phyloP scores from a whole-genome alignment of 2,797 vertebrate genomes.

The Bufotes viridis region DNA sequence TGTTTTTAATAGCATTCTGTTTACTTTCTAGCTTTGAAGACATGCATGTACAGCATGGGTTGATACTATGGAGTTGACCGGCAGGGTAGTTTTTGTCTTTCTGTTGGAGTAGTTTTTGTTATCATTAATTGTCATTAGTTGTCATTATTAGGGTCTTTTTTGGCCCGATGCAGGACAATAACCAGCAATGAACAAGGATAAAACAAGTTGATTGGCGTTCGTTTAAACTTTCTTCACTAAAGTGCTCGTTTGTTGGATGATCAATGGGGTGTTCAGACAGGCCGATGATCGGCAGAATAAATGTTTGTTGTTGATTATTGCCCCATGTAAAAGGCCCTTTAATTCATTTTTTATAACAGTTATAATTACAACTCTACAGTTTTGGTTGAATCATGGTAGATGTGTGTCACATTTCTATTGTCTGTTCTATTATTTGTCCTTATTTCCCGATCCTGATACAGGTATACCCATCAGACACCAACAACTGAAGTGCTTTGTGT shows the following conservation, averaged over 20 bases:
- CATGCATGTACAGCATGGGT: neutral
- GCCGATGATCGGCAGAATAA: too few relatives aligned
- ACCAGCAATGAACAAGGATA: too few relatives aligned
- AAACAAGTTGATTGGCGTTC: too few relatives aligned
- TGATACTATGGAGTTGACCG: neutral
- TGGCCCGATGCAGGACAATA: too few relatives aligned
- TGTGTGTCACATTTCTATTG: neutral
- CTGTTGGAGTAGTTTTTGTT: neutral
- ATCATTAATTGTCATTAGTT: neutral
- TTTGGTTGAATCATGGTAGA: neutral
- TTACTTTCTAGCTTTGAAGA: neutral
- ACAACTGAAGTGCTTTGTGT: conserved; percentile 42
- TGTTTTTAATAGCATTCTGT: neutral
- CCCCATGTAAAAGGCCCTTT: too few relatives aligned
- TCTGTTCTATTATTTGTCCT: neutral
- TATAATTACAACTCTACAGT: neutral
- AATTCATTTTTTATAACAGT: too few relatives aligned
- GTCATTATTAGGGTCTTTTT: too few relatives aligned
- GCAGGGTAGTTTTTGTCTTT: neutral
- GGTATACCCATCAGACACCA: conserved; percentile 19
- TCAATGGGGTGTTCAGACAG: too few relatives aligned
- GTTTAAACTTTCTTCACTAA: too few relatives aligned
- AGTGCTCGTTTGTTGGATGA: too few relatives aligned
- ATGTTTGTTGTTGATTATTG: too few relatives aligned
- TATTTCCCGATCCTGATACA: conserved; percentile 14